Evolutionary conservation across 1,140 invertebrate species (phyloP).

Genomic region (Panulirus ornatus): DNA sequence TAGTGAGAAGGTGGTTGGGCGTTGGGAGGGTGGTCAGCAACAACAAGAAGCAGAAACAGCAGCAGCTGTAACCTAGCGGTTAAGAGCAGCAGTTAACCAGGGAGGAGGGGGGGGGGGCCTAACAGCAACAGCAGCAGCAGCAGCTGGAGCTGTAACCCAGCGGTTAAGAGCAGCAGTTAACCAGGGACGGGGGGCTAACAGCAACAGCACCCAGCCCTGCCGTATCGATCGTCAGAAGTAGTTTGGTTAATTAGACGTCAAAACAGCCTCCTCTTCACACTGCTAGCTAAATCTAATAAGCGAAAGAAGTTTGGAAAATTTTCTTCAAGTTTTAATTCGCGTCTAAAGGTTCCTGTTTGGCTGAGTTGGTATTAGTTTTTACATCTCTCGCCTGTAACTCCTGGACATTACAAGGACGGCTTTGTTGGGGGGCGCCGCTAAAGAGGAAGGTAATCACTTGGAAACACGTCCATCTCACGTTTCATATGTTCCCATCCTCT

Average conservation of each 20-base stretch:
- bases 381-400: neutral
- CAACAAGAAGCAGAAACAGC: neutral
- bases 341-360: constrained; percentile 51
- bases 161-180: neutral
- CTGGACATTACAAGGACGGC: neutral
- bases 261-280: constrained; percentile 58
- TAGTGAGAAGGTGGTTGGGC: no score
- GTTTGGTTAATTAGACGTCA: constrained; percentile 62
- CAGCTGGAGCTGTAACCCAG: no score
- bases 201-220: neutral
- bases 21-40: neutral
- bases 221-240: constrained; percentile 24
- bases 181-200: neutral
- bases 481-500: no score
- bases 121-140: neutral
- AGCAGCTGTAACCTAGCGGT: no score
- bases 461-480: no score
- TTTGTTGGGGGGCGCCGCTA: neutral
- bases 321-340: constrained; percentile 57
- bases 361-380: constrained; percentile 25
- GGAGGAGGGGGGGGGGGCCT: neutral
- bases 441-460: neutral
- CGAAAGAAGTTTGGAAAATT: constrained; percentile 49
- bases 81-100: neutral
- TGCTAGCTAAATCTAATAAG: constrained; percentile 67